A percentile compares a stretch with the other conserved stretches of the same genome.
These are phyloP conservation scores for Oncorhynchus masou DNA, from an alignment of 2,113 vertebrate genomes.

Conservation along the genomic window DNA sequence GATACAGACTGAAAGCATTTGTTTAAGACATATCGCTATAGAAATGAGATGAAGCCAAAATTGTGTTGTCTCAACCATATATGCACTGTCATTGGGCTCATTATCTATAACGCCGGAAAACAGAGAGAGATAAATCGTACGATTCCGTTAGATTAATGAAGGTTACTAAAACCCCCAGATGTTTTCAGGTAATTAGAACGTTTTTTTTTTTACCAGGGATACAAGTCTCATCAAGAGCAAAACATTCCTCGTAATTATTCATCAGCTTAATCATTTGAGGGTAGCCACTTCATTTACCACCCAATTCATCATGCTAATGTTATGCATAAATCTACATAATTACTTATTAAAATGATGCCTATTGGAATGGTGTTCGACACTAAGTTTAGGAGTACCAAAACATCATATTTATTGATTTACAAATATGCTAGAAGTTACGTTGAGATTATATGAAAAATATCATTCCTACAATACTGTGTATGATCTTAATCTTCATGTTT, in stretches of 20 bases:
- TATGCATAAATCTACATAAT: constrained; percentile 99
- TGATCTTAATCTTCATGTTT: constrained; percentile 17
- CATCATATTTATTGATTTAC: constrained; percentile 91
- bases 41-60: constrained; percentile 51
- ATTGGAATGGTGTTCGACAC: constrained; percentile 88
- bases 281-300: constrained; percentile 99
- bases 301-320: constrained; percentile 99
- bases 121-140: constrained; percentile 81
- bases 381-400: constrained; percentile 92
- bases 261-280: constrained; percentile 99
- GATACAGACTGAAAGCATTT: constrained; percentile 52
- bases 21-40: constrained; percentile 51
- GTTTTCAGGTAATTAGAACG: constrained; percentile 98
- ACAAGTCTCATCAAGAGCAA: constrained; percentile 99
- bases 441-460: constrained; percentile 54
- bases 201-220: constrained; percentile 98
- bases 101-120: constrained; percentile 89
- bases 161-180: constrained; percentile 99
- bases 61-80: constrained; percentile 38
- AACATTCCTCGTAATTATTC: constrained; percentile 99
- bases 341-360: constrained; percentile 81
- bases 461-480: constrained; percentile 14
- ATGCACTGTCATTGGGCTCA: constrained; percentile 86
- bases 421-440: constrained; percentile 81
- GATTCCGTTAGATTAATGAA: constrained; percentile 99